A percentile compares a stretch with the other conserved stretches of the same genome.
Evolutionary conservation across 37 sponge, comb jelly and placozoan species (phyloP).

Genomic region (Theonella swinhoei): DNA sequence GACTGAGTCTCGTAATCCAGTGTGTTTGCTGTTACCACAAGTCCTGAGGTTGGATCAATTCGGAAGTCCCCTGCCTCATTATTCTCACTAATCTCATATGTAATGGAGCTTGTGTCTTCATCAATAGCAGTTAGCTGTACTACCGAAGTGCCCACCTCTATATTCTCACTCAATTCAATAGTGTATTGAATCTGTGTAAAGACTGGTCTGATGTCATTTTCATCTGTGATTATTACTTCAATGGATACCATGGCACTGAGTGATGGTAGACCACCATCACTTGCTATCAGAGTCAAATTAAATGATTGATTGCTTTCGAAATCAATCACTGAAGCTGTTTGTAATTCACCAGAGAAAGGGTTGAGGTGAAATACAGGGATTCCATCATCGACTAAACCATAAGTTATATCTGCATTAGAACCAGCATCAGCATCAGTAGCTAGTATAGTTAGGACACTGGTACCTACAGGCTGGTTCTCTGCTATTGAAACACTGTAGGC

Average conservation of each 20-base stretch:
- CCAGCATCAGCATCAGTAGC: slow-evolving; percentile 52
- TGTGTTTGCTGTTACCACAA: not conserved
- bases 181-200: slow-evolving; percentile 16
- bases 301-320: slow-evolving; percentile 29
- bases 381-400: not conserved
- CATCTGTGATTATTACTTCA: slow-evolving; percentile 30
- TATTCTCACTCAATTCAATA: slow-evolving; percentile 23
- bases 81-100: slow-evolving; percentile 14
- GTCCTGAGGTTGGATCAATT: slow-evolving; percentile 39
- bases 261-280: slow-evolving; percentile 42
- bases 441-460: not conserved
- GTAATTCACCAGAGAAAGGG: slow-evolving; percentile 38
- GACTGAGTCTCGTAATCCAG: slow-evolving; percentile 46
- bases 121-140: slow-evolving; percentile 48
- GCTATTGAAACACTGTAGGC: slow-evolving; percentile 19
- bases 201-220: slow-evolving; percentile 50
- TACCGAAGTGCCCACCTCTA: slow-evolving; percentile 14
- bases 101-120: slow-evolving; percentile 23
- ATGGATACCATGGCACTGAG: slow-evolving; percentile 25
- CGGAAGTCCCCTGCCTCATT: slow-evolving; percentile 8
- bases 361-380: slow-evolving; percentile 3
- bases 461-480: slow-evolving; percentile 43
- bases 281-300: slow-evolving; percentile 34
- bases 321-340: slow-evolving; percentile 14
- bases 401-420: slow-evolving; percentile 30